A percentile compares a stretch with the other conserved stretches of the same genome.
Evolutionary conservation across 1,140 invertebrate genomes (phyloP).

Genomic region (Platyscapa corneri): DNA sequence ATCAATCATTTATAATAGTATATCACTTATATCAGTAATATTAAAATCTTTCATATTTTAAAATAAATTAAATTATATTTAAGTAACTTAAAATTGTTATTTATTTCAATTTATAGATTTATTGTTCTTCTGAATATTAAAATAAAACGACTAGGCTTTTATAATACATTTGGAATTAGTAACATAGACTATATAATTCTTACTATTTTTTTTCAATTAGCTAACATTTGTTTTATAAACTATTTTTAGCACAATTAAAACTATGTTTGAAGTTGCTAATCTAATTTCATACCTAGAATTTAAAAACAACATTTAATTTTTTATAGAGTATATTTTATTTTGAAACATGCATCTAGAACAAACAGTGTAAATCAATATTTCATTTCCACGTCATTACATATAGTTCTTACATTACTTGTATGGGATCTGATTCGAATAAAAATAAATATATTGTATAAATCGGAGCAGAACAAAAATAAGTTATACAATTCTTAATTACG

Average conservation of each 20-base stretch:
- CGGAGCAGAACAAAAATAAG: background rate
- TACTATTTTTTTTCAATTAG: no score
- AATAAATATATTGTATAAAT: background rate
- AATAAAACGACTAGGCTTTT: no score
- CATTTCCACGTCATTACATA: no score
- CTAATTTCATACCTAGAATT: no score
- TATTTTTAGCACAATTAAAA: background rate
- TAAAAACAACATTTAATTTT: no score
- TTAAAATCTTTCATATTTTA: background rate
- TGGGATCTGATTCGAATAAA: slow-evolving; percentile 2
- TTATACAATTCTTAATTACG: background rate
- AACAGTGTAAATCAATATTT: no score
- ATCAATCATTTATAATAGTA: background rate
- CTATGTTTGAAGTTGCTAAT: no score
- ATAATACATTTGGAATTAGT: background rate
- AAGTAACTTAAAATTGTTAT: background rate
- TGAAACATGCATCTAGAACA: no score
- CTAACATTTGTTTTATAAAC: no score
- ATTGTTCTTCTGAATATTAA: background rate
- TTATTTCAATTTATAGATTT: background rate
- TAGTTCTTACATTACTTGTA: no score
- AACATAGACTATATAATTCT: no score
- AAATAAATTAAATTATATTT: background rate
- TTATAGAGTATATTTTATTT: no score
- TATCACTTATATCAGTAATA: background rate